Percentiles rank a stretch among this genome's conserved stretches.
Conservation (phyloP, 2,888 invertebrate species). For the Cylindroiulus punctatus region DNA sequence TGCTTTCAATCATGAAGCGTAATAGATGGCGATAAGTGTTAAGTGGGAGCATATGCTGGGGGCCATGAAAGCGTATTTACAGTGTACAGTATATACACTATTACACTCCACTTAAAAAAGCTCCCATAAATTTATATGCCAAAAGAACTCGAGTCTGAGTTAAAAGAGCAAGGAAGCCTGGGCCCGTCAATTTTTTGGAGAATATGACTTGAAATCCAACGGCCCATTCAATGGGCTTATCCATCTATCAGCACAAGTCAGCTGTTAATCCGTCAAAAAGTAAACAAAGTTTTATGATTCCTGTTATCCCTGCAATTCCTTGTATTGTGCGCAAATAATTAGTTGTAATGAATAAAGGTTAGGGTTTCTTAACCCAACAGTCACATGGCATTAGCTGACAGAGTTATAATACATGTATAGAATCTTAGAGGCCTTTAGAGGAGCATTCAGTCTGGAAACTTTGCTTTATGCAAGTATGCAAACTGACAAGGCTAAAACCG, state of each 20-base stretch:
- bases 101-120: not conserved
- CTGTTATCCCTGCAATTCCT: no score
- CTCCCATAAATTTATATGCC: not conserved
- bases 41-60: slow-evolving; percentile 13
- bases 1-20: not conserved
- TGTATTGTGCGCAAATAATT: no score
- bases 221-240: not conserved
- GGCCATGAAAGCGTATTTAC: not conserved
- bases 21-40: slow-evolving; percentile 10
- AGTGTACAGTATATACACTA: not conserved
- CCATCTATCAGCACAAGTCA: not conserved
- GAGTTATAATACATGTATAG: no score
- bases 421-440: no score
- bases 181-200: not conserved
- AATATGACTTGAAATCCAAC: not conserved
- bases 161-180: not conserved
- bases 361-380: no score
- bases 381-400: no score
- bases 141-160: not conserved
- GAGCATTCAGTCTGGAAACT: not conserved
- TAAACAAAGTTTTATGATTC: no score
- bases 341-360: no score
- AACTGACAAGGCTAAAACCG: not conserved
- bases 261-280: no score
- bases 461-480: not conserved